These are phyloP conservation scores for Penaeus indicus DNA, from an alignment of 1,140 invertebrate genomes.

Conservation along the genomic window DNA sequence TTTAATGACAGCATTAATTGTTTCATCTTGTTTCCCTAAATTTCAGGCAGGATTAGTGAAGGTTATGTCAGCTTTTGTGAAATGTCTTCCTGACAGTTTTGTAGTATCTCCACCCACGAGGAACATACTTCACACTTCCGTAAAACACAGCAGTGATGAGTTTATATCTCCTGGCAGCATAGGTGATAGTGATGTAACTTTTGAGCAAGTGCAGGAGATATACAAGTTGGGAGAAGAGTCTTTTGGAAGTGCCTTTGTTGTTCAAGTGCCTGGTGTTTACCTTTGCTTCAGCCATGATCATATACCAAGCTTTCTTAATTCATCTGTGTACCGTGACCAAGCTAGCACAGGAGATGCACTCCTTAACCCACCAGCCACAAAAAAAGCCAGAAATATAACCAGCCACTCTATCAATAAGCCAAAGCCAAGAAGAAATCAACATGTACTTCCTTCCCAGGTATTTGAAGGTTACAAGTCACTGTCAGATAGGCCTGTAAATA, in stretches of 20 bases:
- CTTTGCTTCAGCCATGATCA: conserved; percentile 58
- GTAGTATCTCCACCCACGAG: conserved; percentile 45
- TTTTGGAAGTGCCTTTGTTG: conserved; percentile 58
- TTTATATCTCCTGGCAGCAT: conserved; percentile 9
- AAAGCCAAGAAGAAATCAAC: conserved; percentile 49
- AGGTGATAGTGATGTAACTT: conserved; percentile 46
- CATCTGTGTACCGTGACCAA: conserved; percentile 60
- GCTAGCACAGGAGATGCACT: conserved; percentile 63
- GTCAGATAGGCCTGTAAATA: conserved; percentile 37
- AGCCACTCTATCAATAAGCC: conserved; percentile 46
- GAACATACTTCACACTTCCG: neutral
- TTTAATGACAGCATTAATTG: neutral
- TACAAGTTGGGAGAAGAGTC: conserved; percentile 61
- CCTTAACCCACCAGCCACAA: conserved; percentile 55
- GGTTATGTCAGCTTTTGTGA: conserved; percentile 57
- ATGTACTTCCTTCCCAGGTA: conserved; percentile 15
- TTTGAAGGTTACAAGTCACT: conserved; percentile 50
- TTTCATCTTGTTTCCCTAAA: neutral
- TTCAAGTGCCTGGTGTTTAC: conserved; percentile 61
- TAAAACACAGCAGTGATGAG: neutral
- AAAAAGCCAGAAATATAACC: conserved; percentile 43
- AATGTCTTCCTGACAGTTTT: conserved; percentile 52
- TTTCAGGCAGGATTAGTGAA: conserved; percentile 63
- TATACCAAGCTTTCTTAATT: conserved; percentile 59
- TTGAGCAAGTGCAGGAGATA: conserved; percentile 58